Base-by-base conservation (phyloP, 2,113 vertebrate species). In the Labrus mixtus region DNA sequence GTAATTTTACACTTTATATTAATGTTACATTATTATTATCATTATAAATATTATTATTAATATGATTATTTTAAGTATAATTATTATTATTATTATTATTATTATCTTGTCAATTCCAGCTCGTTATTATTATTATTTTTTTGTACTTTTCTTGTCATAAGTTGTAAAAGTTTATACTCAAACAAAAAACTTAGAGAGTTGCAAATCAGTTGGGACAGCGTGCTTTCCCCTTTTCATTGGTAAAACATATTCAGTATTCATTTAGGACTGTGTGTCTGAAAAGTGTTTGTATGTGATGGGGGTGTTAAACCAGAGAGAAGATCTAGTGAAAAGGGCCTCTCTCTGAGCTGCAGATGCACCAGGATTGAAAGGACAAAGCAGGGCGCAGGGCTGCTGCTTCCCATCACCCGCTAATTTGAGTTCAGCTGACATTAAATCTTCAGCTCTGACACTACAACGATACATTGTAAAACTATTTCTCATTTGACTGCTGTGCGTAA, bases 281-380 rank as follows among this genome's bases (percentile, higher is more conserved):
- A 13, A 37, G 53, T 62, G 59, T 55, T 17, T 56, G 60, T 29
- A 53, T 59, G 61, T 63, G 48, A 33, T 53, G 71, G 62, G 79
- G 59, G 80, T 79, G 76, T 84, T 79, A 85, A 80, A 82, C 68
- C 73, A 33, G 66, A 69, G 23, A 79, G 63, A 83, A 75, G 74
- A 82, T 73, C 69, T 12, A 55, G 69, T 77, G 79, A 82, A 87
- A 76, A 85, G 76, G 87, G 84, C 88, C 87, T 90, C 76, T 79
- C 87, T 90, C 76, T 79, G 79, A 83, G 90, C 86, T 86, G 84
- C 88, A 88, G 89, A 91, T 87, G 87, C 81, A 81, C 79, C 91
- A 86, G 86, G 87, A 89, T 86, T 91, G 88, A 91, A 80, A 81
- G 82, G 85, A 91, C 85, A 92, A 90, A 79, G 50, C 78, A 8